phyloP scores from a whole-genome alignment of 2,113 vertebrate species.

The Zosterops borbonicus region DNA sequence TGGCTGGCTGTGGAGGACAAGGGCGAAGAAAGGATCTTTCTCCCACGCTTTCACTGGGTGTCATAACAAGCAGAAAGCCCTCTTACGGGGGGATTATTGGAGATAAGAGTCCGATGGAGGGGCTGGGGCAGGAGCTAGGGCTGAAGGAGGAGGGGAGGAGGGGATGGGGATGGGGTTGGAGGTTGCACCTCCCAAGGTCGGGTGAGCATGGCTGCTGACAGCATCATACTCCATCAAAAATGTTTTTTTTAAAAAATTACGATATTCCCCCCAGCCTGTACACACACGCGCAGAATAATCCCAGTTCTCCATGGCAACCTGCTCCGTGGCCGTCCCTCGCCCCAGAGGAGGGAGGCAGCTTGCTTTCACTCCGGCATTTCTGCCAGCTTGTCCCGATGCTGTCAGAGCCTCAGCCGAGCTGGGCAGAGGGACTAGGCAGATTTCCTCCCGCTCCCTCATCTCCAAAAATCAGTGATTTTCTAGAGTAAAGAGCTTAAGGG shows the following conservation, averaged over 20 bases:
- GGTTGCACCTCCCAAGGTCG: background rate
- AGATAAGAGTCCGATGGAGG: constrained; percentile 71
- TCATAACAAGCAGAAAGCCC: constrained; percentile 81
- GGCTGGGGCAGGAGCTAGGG: background rate
- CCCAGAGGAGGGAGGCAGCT: constrained; percentile 14
- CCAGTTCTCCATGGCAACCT: constrained; percentile 55
- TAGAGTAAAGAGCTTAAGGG: background rate
- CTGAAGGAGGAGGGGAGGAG: background rate
- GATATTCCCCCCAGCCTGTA: background rate
- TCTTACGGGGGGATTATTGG: constrained; percentile 73
- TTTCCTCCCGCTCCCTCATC: accelerated
- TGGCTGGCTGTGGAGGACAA: constrained; percentile 67
- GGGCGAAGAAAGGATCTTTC: constrained; percentile 67
- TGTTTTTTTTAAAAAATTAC: background rate
- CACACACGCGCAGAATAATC: constrained; percentile 4
- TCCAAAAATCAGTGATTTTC: background rate
- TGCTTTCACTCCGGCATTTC: background rate
- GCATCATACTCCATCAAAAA: background rate
- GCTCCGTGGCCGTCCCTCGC: background rate
- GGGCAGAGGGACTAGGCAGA: background rate
- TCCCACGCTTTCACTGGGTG: constrained; percentile 77
- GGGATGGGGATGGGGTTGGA: background rate
- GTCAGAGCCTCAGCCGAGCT: background rate
- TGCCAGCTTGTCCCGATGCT: background rate
- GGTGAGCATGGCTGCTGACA: accelerated